phyloP scores from a whole-genome alignment of 2,888 invertebrate genomes.

The Blastobasis lacticolella region DNA sequence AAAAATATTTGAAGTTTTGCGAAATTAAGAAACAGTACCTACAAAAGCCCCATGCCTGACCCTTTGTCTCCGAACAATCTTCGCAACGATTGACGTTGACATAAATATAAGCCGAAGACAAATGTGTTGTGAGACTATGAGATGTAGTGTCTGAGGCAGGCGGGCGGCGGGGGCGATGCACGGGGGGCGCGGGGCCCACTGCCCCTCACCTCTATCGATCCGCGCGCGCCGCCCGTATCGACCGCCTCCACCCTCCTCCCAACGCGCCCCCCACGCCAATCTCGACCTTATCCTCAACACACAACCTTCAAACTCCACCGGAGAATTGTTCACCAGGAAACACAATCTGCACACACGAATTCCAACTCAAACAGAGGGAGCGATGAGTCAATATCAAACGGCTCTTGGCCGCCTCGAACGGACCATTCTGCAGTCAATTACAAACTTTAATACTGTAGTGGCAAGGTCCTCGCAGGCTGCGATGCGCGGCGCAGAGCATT shows the following conservation, averaged over 20 bases:
- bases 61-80: neutral
- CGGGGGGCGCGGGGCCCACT: constrained; percentile 23
- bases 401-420: constrained; percentile 25
- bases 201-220: constrained; percentile 57
- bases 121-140: constrained; percentile 34
- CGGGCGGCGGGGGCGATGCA: constrained; percentile 36
- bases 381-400: constrained; percentile 48
- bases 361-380: constrained; percentile 50
- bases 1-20: neutral
- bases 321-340: constrained; percentile 18
- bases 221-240: constrained; percentile 56
- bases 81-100: neutral
- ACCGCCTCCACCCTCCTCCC: constrained; percentile 50
- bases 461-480: constrained; percentile 37
- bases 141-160: constrained; percentile 30
- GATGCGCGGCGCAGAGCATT: constrained; percentile 20
- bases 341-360: constrained; percentile 35
- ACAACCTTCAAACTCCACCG: constrained; percentile 29
- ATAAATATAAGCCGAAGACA: constrained; percentile 5
- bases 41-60: neutral
- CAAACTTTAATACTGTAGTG: constrained; percentile 51
- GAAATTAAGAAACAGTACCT: neutral
- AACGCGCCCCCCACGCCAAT: constrained; percentile 32
- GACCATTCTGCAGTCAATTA: constrained; percentile 45
- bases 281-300: constrained; percentile 45